phyloP scores from a whole-genome alignment of 2,113 vertebrate species.

The Salminus brasiliensis region DNA sequence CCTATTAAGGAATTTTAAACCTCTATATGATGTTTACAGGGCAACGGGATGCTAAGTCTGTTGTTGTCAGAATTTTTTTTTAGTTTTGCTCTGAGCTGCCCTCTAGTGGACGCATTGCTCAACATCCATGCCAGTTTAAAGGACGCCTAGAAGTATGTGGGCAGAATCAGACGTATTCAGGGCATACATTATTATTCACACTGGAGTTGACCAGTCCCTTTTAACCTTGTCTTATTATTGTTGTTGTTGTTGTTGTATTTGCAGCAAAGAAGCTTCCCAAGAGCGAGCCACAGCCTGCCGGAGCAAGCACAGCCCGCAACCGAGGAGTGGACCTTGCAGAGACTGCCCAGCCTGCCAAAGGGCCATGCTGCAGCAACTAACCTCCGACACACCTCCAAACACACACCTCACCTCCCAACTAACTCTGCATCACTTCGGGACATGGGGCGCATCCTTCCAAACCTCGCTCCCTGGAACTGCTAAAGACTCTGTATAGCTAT shows the following conservation, averaged over 20 bases:
- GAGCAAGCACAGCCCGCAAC: slow-evolving; percentile 82
- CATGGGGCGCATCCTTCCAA: slow-evolving; percentile 79
- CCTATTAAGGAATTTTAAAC: too few relatives aligned
- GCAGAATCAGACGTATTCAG: too few relatives aligned
- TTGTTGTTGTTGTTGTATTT: slow-evolving; percentile 16
- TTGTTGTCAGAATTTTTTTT: too few relatives aligned
- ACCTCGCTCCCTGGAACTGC: slow-evolving; percentile 83
- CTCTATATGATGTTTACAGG: too few relatives aligned
- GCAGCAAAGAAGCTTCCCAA: slow-evolving; percentile 95
- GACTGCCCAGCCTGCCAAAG: slow-evolving; percentile 89
- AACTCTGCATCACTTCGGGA: slow-evolving; percentile 84
- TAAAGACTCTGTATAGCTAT: slow-evolving; percentile 92
- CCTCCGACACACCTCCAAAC: slow-evolving; percentile 62
- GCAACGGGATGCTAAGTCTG: too few relatives aligned
- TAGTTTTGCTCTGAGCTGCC: too few relatives aligned
- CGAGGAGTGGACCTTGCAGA: slow-evolving; percentile 96
- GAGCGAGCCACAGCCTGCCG: slow-evolving; percentile 89
- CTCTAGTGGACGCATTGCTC: too few relatives aligned
- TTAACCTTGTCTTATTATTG: too few relatives aligned
- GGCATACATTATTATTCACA: too few relatives aligned
- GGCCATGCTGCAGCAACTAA: slow-evolving; percentile 96
- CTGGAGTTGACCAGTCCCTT: too few relatives aligned
- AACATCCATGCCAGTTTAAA: too few relatives aligned
- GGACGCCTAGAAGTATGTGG: too few relatives aligned
- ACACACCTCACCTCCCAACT: slow-evolving; percentile 72